These are phyloP conservation scores for Lepidurus apus DNA, from an alignment of 1,140 invertebrate species.

Conservation along the genomic window DNA sequence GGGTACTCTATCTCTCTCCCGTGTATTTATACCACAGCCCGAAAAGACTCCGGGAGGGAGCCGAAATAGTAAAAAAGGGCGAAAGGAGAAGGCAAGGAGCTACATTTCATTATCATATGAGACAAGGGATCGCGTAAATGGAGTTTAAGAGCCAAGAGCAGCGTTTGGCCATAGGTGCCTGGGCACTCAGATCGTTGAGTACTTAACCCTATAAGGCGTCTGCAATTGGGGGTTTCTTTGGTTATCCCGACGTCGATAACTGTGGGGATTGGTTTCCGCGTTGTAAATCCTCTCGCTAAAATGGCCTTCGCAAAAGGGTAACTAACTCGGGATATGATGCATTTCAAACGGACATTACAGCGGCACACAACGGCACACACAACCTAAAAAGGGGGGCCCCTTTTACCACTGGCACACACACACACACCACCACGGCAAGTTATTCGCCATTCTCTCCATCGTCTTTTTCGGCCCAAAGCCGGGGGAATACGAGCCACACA, in stretches of 20 bases:
- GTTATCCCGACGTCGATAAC: conserved; percentile 17
- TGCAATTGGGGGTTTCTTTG: conserved; percentile 21
- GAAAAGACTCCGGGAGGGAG: neutral
- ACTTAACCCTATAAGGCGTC: conserved; percentile 18
- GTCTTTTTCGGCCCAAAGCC: conserved; percentile 8
- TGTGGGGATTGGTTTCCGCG: conserved; percentile 16
- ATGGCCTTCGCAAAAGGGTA: conserved; percentile 9
- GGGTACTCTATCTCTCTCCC: neutral
- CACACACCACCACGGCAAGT: neutral
- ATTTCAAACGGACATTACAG: conserved; percentile 18
- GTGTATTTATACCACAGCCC: neutral
- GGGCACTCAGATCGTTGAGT: conserved; percentile 17
- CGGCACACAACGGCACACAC: conserved; percentile 4
- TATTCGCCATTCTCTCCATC: neutral
- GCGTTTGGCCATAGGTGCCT: conserved; percentile 1
- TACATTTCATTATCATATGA: conserved; percentile 22
- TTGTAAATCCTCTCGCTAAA: neutral
- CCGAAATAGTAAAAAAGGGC: neutral
- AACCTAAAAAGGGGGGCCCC: conserved; percentile 10
- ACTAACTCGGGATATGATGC: conserved; percentile 14
- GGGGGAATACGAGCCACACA: neutral
- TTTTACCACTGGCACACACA: neutral
- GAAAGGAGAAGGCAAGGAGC: conserved; percentile 21
- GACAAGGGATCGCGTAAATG: conserved; percentile 21
- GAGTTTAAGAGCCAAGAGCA: neutral